Evolutionary conservation across 2,888 invertebrate genomes (phyloP).

Genomic region (Liodrosophila aerea): DNA sequence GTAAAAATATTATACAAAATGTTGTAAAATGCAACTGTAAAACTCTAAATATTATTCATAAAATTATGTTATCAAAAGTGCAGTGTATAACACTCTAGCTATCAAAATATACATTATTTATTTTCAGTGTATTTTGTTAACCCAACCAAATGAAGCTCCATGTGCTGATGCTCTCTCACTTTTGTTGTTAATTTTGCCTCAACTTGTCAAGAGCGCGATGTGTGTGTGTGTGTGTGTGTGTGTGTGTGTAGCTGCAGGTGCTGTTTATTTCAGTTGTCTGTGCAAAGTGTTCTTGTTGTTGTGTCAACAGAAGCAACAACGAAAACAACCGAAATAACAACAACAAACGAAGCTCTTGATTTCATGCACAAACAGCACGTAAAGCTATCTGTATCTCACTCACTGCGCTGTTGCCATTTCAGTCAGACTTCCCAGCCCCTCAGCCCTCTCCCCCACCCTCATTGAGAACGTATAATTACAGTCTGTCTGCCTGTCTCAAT

Average conservation of each 20-base stretch:
- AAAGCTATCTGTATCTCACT: conserved; percentile 6
- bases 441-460: conserved; percentile 4
- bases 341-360: conserved; percentile 55
- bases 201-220: conserved; percentile 56
- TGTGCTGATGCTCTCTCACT: conserved; percentile 27
- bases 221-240: not conserved
- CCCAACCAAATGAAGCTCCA: conserved; percentile 57
- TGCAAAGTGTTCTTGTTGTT: conserved; percentile 27
- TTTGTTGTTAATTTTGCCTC: conserved; percentile 62
- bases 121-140: conserved; percentile 19
- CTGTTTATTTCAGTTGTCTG: conserved; percentile 35
- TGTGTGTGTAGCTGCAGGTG: conserved; percentile 30
- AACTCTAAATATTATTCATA: too few species aligned
- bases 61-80: too few species aligned
- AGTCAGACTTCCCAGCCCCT: conserved; percentile 2
- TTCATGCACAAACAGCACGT: conserved; percentile 70
- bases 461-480: conserved; percentile 38
- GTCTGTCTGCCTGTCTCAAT: conserved; percentile 26
- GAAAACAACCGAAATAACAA: too few species aligned
- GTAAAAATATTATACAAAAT: too few species aligned
- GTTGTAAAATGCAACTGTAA: too few species aligned
- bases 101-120: too few species aligned
- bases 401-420: too few species aligned
- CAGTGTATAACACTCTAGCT: too few species aligned
- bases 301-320: conserved; percentile 26